These are phyloP conservation scores for Drosophila ercepeae DNA, from an alignment of 1,140 invertebrate genomes.

Conservation along the genomic window DNA sequence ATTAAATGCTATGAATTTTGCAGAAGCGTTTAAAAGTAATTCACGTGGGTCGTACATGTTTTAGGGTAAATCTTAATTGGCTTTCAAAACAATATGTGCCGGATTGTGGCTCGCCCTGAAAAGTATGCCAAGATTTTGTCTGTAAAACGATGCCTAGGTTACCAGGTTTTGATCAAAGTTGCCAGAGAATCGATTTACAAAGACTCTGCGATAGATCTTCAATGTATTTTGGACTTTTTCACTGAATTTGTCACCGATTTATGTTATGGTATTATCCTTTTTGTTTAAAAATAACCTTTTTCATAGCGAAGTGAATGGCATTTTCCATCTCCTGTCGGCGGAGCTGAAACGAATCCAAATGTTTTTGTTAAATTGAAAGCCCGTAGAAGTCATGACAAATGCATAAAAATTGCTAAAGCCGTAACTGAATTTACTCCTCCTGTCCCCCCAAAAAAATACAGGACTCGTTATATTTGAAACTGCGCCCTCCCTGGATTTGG, in stretches of 20 bases:
- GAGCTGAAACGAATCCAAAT: slow-evolving; percentile 26
- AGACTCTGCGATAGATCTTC: too few relatives aligned
- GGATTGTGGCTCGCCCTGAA: neutral
- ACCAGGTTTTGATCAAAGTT: too few relatives aligned
- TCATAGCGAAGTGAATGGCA: slow-evolving; percentile 5
- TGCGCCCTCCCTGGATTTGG: neutral
- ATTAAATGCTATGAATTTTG: slow-evolving; percentile 29
- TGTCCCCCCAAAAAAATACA: neutral
- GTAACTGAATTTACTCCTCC: neutral
- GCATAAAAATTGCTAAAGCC: slow-evolving; percentile 29
- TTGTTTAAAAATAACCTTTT: neutral
- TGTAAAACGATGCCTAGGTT: too few relatives aligned
- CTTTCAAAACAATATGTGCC: too few relatives aligned
- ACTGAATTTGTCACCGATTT: too few relatives aligned
- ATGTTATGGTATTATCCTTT: too few relatives aligned
- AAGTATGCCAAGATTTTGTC: neutral
- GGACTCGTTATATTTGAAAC: slow-evolving; percentile 37
- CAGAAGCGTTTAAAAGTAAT: slow-evolving; percentile 12
- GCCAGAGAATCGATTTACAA: too few relatives aligned
- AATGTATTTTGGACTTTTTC: too few relatives aligned
- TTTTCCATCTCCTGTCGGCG: slow-evolving; percentile 39
- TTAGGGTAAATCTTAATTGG: slow-evolving; percentile 10
- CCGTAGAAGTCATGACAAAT: slow-evolving; percentile 30
- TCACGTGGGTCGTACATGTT: slow-evolving; percentile 1
- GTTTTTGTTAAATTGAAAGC: slow-evolving; percentile 35